Base-by-base conservation (phyloP, 2,797 vertebrate species). In the Sus cebifrons region DNA sequence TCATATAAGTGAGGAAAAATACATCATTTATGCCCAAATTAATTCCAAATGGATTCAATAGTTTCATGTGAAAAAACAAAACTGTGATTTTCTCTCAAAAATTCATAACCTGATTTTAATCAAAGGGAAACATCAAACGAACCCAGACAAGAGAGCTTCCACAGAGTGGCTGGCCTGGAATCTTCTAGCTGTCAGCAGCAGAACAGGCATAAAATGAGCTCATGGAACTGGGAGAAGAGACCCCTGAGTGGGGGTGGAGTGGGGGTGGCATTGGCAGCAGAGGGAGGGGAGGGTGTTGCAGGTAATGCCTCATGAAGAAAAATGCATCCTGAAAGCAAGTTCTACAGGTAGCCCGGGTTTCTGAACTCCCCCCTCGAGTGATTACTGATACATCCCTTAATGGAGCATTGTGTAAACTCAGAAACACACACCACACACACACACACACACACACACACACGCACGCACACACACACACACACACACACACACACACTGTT, bases 91-190 rank as follows among this genome's bases (percentile, higher is more conserved):
- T 77, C 56, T 64, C 82, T 68, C 52, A n/a, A 73, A 94, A 89
- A 73, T 44, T 32, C 29, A 84, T 79, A 84, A 79, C 77, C 90
- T 87, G 64, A 93, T 77, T 95, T 96, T 78, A 89, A 96, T 96
- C 86, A 93, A 93, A 96, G 71, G 58, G 82, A 86, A 90, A 75
- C 90, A 93, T 96, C 75, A 93, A 78, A 87, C 62, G 74, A 89
- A 40, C 44, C 25, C 27, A 52, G 65, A 62, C 52, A 58, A 89
- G 58, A 58, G 36, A 36, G 15, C 32, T 71, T 94, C 64, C 94
- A 20, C 5, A n/a, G 27, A 71, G 82, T 15, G 29, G 64, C 44
- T 83, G 58, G 58, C 71, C 83, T 91, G 86, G 60, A 78, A 62
- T 79, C 64, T 91, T 83, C 70, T 9, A 74, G 82, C 58, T 93